These are phyloP conservation scores for Molossus alvarezi DNA, from an alignment of 2,797 vertebrate genomes.

Conservation along the genomic window DNA sequence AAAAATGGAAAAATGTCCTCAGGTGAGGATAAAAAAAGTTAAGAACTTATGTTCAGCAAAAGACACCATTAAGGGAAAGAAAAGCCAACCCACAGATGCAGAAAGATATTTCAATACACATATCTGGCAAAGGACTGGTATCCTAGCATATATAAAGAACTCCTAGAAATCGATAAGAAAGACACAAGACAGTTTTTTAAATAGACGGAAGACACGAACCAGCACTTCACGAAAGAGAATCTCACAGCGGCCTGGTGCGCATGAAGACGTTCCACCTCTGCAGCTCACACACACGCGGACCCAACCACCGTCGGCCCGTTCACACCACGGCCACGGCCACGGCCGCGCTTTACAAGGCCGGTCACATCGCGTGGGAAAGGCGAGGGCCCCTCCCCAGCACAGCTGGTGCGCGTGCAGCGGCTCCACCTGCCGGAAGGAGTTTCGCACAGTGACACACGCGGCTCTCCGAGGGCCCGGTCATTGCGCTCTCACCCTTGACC, in stretches of 20 bases:
- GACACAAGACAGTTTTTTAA: background rate
- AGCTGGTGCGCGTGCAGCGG: background rate
- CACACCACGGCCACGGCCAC: background rate
- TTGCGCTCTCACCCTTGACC: no score
- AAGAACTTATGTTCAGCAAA: background rate
- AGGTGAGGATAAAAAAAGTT: no score
- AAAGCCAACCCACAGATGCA: background rate
- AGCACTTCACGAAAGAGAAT: background rate
- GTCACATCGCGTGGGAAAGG: background rate
- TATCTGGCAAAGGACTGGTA: background rate
- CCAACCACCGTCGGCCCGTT: background rate
- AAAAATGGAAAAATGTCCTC: no score
- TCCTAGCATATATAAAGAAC: slow-evolving; percentile 40
- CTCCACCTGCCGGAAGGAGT: background rate
- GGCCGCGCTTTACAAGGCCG: background rate
- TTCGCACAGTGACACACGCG: background rate
- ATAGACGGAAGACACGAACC: background rate
- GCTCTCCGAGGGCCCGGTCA: background rate
- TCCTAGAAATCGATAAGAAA: background rate
- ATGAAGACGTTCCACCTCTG: no score
- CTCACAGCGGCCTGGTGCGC: no score
- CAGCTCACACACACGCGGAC: no score
- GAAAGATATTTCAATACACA: background rate
- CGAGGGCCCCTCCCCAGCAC: background rate
- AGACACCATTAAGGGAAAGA: background rate